phyloP scores from a whole-genome alignment of 2,888 invertebrate genomes.

The Agrotis clavis region DNA sequence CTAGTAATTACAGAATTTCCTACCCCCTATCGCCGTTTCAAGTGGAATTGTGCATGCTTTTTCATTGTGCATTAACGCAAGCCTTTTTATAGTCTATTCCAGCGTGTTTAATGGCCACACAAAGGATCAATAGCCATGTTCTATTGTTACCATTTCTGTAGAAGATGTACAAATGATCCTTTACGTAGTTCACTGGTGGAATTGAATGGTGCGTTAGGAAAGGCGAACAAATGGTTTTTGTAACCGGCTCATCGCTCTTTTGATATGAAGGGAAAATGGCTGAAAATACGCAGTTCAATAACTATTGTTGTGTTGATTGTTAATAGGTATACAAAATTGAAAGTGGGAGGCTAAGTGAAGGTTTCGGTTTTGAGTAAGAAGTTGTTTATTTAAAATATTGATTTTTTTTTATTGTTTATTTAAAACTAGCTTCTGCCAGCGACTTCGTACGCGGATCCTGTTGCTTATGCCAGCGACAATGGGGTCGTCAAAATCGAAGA shows the following conservation, averaged over 20 bases:
- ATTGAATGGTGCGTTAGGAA: conserved; percentile 49
- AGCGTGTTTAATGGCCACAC: conserved; percentile 64
- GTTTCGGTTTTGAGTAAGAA: background rate
- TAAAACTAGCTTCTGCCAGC: too few relatives aligned
- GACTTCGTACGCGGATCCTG: too few relatives aligned
- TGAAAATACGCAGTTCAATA: conserved; percentile 39
- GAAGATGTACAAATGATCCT: conserved; percentile 49
- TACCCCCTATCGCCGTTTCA: conserved; percentile 62
- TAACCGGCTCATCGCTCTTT: conserved; percentile 41
- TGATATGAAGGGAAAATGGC: conserved; percentile 29
- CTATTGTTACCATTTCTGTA: conserved; percentile 57
- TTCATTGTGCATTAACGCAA: conserved; percentile 61
- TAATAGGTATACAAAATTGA: conserved; percentile 15
- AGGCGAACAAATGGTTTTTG: conserved; percentile 54
- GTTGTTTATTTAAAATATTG: too few relatives aligned
- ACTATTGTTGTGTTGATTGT: conserved; percentile 28
- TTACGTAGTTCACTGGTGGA: conserved; percentile 44
- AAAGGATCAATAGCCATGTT: conserved; percentile 59
- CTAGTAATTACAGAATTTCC: conserved; percentile 47
- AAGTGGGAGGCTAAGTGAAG: background rate
- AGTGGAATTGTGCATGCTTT: conserved; percentile 64
- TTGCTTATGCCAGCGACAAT: too few relatives aligned
- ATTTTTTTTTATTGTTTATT: too few relatives aligned
- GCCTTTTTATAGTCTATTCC: conserved; percentile 65
- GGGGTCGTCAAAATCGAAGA: too few relatives aligned